Percentiles rank a stretch among this genome's conserved stretches.
Evolutionary conservation across 2,113 vertebrate genomes (phyloP).

Genomic region (Corynorhinus townsendii): DNA sequence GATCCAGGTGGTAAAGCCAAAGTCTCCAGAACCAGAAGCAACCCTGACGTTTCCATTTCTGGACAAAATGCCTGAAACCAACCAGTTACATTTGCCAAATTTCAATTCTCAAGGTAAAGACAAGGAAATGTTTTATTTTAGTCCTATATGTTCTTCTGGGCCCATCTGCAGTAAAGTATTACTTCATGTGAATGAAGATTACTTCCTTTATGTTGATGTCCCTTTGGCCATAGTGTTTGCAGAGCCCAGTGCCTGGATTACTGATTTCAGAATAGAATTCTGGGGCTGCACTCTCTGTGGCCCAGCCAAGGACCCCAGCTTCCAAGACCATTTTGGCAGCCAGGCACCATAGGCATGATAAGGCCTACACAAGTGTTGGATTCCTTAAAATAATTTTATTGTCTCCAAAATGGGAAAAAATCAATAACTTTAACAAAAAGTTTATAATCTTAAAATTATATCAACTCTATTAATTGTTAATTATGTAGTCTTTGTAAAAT

Average conservation of each 20-base stretch:
- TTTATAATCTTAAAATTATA: background rate
- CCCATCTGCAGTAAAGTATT: background rate
- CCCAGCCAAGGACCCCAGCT: background rate
- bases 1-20: conserved; percentile 68
- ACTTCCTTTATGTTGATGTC: background rate
- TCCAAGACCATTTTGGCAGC: background rate
- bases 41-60: conserved; percentile 66
- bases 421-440: background rate
- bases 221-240: background rate
- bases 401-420: background rate
- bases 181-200: background rate
- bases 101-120: conserved; percentile 68
- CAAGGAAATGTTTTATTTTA: background rate
- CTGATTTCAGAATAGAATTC: background rate
- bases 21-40: conserved; percentile 74
- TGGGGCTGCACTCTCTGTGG: background rate
- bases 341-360: background rate
- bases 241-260: background rate
- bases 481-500: background rate
- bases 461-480: background rate
- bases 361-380: background rate
- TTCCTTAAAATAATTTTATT: background rate
- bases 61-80: conserved; percentile 65
- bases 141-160: background rate
- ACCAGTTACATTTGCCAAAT: conserved; percentile 68